These are phyloP conservation scores for Mus musculus DNA, from an alignment of 2,113 vertebrate species.

Conservation along the genomic window GRCm39 chr13:19677001-19677500, in stretches of 20 bases:
- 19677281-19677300: background rate
- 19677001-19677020: background rate
- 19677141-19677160: too few species aligned
- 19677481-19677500: background rate
- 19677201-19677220: too few species aligned
- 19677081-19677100: conserved; percentile 33
- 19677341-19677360: background rate
- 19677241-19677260: background rate
- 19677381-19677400: background rate
- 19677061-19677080: background rate
- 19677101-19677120: background rate
- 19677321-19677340: background rate
- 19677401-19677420: background rate
- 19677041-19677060: background rate
- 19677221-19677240: background rate
- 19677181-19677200: too few species aligned
- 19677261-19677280: background rate
- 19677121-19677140: background rate
- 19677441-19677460: background rate
- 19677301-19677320: background rate
- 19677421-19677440: background rate
- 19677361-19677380: background rate
- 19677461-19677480: too few species aligned
- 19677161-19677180: too few species aligned
- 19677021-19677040: background rate